These are phyloP conservation scores for Galeopterus variegatus DNA, from an alignment of 2,113 vertebrate genomes.

Conservation along the genomic window DNA sequence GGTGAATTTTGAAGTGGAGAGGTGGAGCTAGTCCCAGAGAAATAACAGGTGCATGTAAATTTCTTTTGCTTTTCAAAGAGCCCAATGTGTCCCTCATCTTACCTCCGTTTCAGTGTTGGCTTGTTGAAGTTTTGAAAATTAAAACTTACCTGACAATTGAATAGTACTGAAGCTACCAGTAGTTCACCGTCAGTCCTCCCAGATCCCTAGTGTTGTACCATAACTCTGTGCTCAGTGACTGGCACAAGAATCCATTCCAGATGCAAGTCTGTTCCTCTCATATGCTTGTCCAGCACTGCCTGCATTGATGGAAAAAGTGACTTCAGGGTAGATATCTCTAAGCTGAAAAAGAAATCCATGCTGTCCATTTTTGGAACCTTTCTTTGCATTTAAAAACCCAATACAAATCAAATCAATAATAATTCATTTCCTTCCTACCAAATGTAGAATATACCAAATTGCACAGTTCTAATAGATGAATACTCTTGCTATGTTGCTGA, in stretches of 20 bases:
- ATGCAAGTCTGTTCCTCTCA: neutral
- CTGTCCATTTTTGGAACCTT: neutral
- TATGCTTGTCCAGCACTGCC: neutral
- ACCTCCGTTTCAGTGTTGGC: neutral
- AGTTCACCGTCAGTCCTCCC: neutral
- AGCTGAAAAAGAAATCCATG: neutral
- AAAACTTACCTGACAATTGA: conserved; percentile 15
- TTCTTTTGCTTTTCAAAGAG: conserved; percentile 9
- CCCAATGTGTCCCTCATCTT: neutral
- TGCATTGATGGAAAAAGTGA: neutral
- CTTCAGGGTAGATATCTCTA: conserved; percentile 19
- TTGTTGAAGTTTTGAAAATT: conserved; percentile 41
- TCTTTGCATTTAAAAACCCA: conserved; percentile 52
- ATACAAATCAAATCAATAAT: neutral
- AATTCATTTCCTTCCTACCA: conserved; percentile 25
- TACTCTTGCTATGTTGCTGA: neutral
- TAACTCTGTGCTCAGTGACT: neutral
- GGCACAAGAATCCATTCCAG: neutral
- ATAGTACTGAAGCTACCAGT: neutral
- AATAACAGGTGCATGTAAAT: neutral
- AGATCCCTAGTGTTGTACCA: neutral
- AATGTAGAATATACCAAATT: neutral
- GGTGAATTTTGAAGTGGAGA: neutral
- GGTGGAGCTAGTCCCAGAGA: neutral
- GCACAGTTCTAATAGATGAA: neutral